Percentiles rank a stretch among this genome's conserved stretches.
Conservation (phyloP, 2,113 vertebrate genomes). For the Puma concolor region DNA sequence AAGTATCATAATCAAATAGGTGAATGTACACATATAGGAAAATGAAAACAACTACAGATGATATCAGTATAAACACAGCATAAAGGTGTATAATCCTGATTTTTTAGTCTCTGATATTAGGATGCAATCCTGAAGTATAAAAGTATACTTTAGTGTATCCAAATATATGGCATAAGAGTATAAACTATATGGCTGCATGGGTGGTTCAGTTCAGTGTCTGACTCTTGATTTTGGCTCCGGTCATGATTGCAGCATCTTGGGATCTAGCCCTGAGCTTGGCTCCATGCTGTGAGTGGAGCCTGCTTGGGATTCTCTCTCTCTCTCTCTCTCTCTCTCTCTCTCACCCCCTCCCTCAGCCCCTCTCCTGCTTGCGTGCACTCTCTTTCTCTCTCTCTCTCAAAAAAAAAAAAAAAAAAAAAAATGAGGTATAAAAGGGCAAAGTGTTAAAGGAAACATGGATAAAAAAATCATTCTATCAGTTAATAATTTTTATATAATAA, state of each 20-base stretch:
- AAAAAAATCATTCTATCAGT: not conserved
- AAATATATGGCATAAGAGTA: not conserved
- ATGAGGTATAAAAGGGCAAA: not conserved
- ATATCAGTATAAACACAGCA: not conserved
- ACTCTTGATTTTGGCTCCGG: too few relatives aligned
- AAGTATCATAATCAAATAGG: not conserved
- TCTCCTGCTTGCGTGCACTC: too few relatives aligned
- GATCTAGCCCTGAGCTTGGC: too few relatives aligned
- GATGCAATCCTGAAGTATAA: not conserved
- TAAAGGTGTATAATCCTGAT: not conserved
- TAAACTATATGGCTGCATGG: too few relatives aligned
- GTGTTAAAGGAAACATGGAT: not conserved
- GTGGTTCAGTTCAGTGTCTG: too few relatives aligned
- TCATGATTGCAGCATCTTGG: too few relatives aligned
- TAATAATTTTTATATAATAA: constrained; percentile 29
- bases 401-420: too few relatives aligned
- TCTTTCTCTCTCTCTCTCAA: too few relatives aligned
- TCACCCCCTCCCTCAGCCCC: too few relatives aligned
- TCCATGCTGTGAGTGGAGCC: too few relatives aligned
- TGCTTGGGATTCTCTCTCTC: too few relatives aligned
- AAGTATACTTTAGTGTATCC: not conserved
- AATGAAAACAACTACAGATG: not conserved
- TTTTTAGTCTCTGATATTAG: not conserved
- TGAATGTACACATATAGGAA: not conserved
- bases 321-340: too few relatives aligned